phyloP scores from a whole-genome alignment of 92 coral and sea anemone species.

The Paramuricea clavata region DNA sequence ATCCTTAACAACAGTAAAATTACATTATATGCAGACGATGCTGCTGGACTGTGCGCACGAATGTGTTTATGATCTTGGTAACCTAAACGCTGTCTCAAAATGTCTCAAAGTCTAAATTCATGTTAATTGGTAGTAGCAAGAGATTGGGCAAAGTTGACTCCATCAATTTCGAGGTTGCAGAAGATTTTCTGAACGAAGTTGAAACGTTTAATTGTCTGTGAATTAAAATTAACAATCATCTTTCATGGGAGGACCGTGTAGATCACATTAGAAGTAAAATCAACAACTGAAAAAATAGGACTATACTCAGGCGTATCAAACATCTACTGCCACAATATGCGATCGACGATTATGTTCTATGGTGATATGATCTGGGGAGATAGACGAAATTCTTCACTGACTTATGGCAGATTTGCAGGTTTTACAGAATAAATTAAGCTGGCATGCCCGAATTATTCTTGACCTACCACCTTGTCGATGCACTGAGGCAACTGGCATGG shows the following conservation, averaged over 20 bases:
- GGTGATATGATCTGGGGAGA: too few species aligned
- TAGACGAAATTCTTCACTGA: neutral
- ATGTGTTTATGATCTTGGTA: neutral
- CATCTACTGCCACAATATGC: neutral
- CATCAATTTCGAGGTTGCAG: neutral
- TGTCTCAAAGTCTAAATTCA: neutral
- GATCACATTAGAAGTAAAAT: slow-evolving; percentile 45
- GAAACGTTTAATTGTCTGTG: slow-evolving; percentile 50
- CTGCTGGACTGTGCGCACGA: neutral
- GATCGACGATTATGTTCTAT: neutral
- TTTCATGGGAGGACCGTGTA: slow-evolving; percentile 54
- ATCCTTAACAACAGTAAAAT: neutral
- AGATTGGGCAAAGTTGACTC: neutral
- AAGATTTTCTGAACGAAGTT: neutral
- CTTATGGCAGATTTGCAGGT: slow-evolving; percentile 3
- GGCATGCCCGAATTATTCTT: neutral
- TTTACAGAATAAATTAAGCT: neutral
- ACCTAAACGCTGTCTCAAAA: neutral
- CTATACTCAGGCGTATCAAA: slow-evolving; percentile 17
- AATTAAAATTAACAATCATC: slow-evolving; percentile 51
- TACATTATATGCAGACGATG: slow-evolving; percentile 15
- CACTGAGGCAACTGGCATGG: too few species aligned
- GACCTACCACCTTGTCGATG: slow-evolving; percentile 4
- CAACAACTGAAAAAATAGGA: slow-evolving; percentile 52
- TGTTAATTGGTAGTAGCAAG: neutral